These are phyloP conservation scores for Bos javanicus DNA, from an alignment of 2,113 vertebrate species.

Conservation along the genomic window DNA sequence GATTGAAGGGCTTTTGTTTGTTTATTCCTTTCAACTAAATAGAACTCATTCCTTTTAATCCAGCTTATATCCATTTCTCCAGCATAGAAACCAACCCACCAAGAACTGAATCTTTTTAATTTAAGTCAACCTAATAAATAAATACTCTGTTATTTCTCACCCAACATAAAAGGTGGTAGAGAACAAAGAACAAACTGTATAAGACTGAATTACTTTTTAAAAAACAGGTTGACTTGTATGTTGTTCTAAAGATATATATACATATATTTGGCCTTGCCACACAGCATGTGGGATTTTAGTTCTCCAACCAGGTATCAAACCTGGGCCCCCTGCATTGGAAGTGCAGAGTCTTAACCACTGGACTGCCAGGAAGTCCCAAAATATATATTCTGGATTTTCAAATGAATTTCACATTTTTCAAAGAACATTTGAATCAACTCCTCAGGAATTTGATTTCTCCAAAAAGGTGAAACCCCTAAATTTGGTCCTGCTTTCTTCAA, in stretches of 20 bases:
- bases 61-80: slow-evolving; percentile 3
- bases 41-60: slow-evolving; percentile 30
- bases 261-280: neutral
- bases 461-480: neutral
- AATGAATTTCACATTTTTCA: slow-evolving; percentile 1
- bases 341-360: neutral
- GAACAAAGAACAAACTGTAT: neutral
- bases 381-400: neutral
- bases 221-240: neutral
- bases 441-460: slow-evolving; percentile 17
- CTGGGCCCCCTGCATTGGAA: neutral
- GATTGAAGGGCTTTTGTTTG: slow-evolving; percentile 3
- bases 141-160: neutral
- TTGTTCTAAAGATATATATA: neutral
- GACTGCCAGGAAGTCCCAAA: neutral
- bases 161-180: neutral
- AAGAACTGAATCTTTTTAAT: slow-evolving; percentile 7
- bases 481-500: neutral
- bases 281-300: neutral
- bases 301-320: neutral
- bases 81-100: neutral
- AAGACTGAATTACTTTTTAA: neutral
- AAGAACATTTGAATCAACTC: neutral
- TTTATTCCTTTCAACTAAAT: slow-evolving; percentile 13
- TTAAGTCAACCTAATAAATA: neutral